Evolutionary conservation across 2,797 vertebrate genomes (phyloP).

Genomic region (Anniella stebbinsi): DNA sequence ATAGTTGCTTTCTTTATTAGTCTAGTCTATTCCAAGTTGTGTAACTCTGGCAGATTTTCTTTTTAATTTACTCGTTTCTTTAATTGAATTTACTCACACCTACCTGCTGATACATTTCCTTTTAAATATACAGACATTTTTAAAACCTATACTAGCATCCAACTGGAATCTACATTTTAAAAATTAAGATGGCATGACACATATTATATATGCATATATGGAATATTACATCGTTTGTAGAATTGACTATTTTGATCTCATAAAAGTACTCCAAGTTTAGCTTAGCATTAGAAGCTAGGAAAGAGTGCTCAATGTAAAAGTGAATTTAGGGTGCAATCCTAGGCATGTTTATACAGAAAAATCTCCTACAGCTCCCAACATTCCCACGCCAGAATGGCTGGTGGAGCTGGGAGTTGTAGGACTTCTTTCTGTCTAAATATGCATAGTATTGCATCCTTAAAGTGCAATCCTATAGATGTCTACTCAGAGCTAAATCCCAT

Average conservation of each 20-base stretch:
- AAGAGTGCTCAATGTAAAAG: not conserved
- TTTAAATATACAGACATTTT: not conserved
- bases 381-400: too few relatives aligned
- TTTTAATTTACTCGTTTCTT: not conserved
- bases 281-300: not conserved
- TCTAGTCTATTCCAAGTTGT: not conserved
- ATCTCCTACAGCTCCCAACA: too few relatives aligned
- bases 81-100: not conserved
- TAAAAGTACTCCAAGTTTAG: not conserved
- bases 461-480: not conserved
- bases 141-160: not conserved
- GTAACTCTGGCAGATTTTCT: not conserved
- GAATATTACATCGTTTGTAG: not conserved
- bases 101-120: not conserved
- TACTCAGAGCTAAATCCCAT: too few relatives aligned
- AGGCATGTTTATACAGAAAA: too few relatives aligned
- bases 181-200: not conserved
- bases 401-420: too few relatives aligned
- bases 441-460: too few relatives aligned
- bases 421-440: too few relatives aligned
- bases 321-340: not conserved
- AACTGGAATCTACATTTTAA: not conserved
- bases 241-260: not conserved
- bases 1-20: slow-evolving; percentile 12
- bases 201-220: not conserved